Percentiles rank a stretch among this genome's conserved stretches.
These are phyloP conservation scores for Trichoplusia ni DNA, from an alignment of 1,140 invertebrate genomes.

Conservation along the genomic window DNA sequence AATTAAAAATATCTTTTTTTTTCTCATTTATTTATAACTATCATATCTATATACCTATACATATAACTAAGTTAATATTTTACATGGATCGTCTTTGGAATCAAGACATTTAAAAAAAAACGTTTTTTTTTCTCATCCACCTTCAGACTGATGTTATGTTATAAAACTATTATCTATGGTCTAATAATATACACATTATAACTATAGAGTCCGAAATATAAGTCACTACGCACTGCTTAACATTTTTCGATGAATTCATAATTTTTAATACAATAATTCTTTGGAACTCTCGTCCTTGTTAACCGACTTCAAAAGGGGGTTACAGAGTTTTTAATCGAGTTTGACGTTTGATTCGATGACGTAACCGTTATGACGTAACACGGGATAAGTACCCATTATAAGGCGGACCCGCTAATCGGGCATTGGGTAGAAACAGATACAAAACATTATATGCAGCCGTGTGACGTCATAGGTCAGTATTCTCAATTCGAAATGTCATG, in stretches of 20 bases:
- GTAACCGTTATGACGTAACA: background rate
- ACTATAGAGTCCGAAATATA: slow-evolving; percentile 34
- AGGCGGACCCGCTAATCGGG: slow-evolving; percentile 6
- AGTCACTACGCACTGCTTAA: slow-evolving; percentile 33
- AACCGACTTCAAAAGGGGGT: no score
- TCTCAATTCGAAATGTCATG: background rate
- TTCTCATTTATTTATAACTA: slow-evolving; percentile 62
- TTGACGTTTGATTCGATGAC: background rate
- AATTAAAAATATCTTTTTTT: slow-evolving; percentile 79
- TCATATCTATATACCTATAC: slow-evolving; percentile 60
- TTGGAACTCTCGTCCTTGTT: slow-evolving; percentile 17
- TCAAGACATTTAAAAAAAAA: slow-evolving; percentile 38
- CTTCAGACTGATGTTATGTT: slow-evolving; percentile 11
- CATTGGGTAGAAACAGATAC: background rate
- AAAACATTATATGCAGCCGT: background rate
- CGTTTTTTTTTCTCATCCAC: slow-evolving; percentile 8
- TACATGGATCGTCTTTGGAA: slow-evolving; percentile 66
- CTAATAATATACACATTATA: slow-evolving; percentile 35
- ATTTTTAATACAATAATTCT: slow-evolving; percentile 4
- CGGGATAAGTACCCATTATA: background rate
- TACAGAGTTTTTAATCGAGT: background rate
- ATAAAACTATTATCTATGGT: slow-evolving; percentile 32
- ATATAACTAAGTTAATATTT: slow-evolving; percentile 64
- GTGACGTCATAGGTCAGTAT: background rate
- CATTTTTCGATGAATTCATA: background rate